A percentile compares a stretch with the other conserved stretches of the same genome.
These are phyloP conservation scores for Bombus pyrosoma DNA, from an alignment of 1,140 invertebrate species.

Conservation along the genomic window DNA sequence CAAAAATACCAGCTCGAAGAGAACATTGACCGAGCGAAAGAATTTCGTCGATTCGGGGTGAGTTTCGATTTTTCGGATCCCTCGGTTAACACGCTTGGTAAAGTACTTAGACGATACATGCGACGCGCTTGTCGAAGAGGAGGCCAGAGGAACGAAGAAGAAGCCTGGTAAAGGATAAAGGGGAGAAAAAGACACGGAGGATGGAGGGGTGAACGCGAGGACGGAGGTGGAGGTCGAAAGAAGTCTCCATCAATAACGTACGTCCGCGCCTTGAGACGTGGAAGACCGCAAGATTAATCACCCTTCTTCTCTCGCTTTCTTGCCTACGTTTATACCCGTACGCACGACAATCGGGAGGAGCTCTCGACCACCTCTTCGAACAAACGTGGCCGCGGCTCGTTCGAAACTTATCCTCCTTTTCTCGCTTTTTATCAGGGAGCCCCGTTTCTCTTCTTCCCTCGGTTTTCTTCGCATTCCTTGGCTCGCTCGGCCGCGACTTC, in stretches of 20 bases:
- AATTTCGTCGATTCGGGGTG: constrained; percentile 35
- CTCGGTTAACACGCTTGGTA: neutral
- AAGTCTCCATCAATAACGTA: constrained; percentile 83
- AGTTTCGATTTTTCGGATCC: neutral
- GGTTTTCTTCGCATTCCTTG: constrained; percentile 46
- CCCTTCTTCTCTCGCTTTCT: constrained; percentile 79
- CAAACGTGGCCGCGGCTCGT: constrained; percentile 58
- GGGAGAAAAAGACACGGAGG: neutral
- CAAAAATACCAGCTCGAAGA: constrained; percentile 21
- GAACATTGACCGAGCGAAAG: constrained; percentile 7
- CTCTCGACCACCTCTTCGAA: constrained; percentile 51
- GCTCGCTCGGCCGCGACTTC: constrained; percentile 43
- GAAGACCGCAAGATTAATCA: constrained; percentile 83
- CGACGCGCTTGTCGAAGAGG: constrained; percentile 40
- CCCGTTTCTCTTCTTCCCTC: constrained; percentile 8
- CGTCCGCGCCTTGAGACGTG: constrained; percentile 81
- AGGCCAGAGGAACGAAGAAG: neutral
- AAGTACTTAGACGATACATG: constrained; percentile 51
- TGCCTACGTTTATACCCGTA: constrained; percentile 68
- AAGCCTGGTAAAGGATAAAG: constrained; percentile 33
- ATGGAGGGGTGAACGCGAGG: constrained; percentile 48
- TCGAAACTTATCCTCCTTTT: constrained; percentile 66
- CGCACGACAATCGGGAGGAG: constrained; percentile 69
- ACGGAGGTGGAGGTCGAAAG: constrained; percentile 77
- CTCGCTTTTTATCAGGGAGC: constrained; percentile 39